Conservation (phyloP, 2,797 vertebrate species). For the Oreochromis grahami region DNA sequence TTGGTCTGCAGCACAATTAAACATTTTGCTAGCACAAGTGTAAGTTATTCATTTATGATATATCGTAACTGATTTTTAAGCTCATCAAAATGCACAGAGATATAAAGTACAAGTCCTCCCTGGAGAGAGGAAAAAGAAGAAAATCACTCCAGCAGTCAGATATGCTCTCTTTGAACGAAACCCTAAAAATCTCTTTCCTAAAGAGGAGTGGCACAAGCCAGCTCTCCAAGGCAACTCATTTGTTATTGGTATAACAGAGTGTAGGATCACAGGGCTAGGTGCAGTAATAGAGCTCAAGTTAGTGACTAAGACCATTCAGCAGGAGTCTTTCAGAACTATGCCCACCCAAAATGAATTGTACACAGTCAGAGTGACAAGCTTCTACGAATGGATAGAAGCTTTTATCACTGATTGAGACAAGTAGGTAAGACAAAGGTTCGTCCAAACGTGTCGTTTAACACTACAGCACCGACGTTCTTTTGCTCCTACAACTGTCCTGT, state of each 20-base stretch:
- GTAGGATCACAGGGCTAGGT: slow-evolving; percentile 22
- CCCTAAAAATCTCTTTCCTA: slow-evolving; percentile 40
- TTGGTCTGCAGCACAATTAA: slow-evolving; percentile 2
- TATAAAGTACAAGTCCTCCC: background rate
- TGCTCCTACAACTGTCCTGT: background rate
- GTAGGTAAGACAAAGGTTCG: background rate
- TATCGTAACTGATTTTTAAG: background rate
- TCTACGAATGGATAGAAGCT: background rate
- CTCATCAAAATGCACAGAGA: background rate
- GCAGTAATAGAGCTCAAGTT: slow-evolving; percentile 1
- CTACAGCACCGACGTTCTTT: background rate
- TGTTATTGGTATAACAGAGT: slow-evolving; percentile 58
- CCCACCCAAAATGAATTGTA: background rate
- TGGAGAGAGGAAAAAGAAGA: background rate
- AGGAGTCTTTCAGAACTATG: background rate
- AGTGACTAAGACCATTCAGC: slow-evolving; percentile 15
- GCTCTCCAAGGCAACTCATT: slow-evolving; percentile 61
- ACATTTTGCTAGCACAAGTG: background rate
- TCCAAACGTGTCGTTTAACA: background rate
- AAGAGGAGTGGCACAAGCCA: slow-evolving; percentile 36
- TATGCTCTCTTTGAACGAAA: slow-evolving; percentile 8
- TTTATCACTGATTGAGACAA: background rate
- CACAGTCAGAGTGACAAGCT: background rate
- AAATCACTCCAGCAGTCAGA: background rate
- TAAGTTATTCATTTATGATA: background rate